Evolutionary conservation across 2,797 vertebrate species (phyloP).

Genomic region (Aphelocoma californica): DNA sequence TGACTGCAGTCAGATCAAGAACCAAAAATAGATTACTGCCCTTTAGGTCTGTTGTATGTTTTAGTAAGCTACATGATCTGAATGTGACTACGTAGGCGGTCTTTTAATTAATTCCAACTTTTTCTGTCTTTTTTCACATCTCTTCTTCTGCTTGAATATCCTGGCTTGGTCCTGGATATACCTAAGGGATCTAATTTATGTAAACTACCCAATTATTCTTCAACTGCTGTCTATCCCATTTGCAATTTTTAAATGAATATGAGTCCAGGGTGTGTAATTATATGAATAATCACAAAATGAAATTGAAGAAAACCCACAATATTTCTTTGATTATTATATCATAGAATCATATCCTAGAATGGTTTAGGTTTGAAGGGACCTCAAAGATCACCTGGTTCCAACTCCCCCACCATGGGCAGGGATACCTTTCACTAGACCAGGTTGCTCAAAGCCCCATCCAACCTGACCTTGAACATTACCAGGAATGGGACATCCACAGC

Average conservation of each 20-base stretch:
- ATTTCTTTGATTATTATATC: slow-evolving; percentile 25
- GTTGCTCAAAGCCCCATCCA: not conserved
- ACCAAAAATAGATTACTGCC: slow-evolving; percentile 40
- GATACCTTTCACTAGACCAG: too few relatives aligned
- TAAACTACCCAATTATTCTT: slow-evolving; percentile 22
- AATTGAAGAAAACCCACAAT: slow-evolving; percentile 10
- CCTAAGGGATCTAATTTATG: slow-evolving; percentile 21
- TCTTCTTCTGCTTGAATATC: not conserved
- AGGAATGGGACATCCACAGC: not conserved
- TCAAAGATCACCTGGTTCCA: not conserved
- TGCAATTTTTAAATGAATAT: slow-evolving; percentile 40
- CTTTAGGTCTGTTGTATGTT: slow-evolving; percentile 13
- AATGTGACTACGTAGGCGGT: not conserved
- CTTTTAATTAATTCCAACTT: not conserved
- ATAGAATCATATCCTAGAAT: not conserved
- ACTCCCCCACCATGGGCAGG: not conserved
- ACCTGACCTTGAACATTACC: not conserved
- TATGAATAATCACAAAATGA: slow-evolving; percentile 17
- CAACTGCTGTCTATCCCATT: not conserved
- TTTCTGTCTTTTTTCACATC: not conserved
- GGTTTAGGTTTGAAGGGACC: not conserved
- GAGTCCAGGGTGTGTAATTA: slow-evolving; percentile 2
- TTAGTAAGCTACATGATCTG: not conserved
- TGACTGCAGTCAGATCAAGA: slow-evolving; percentile 31
- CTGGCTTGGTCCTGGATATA: not conserved